Evolutionary conservation across 2,888 invertebrate genomes (phyloP), one percentile per base, ranked within the genome.

Genomic region (Cataglyphis albicans): DNA sequence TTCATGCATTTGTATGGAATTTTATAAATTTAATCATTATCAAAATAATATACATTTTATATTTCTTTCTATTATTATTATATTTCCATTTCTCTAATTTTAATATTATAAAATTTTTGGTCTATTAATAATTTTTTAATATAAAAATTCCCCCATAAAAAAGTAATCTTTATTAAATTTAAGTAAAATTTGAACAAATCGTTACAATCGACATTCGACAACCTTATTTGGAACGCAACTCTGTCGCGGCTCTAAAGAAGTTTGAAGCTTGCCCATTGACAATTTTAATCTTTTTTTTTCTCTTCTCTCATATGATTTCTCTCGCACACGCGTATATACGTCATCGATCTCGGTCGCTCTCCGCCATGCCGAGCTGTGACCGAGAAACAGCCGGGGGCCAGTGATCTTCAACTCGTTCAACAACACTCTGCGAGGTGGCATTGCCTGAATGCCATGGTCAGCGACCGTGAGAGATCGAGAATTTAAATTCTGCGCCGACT

Each of bases 381-480:
- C 84, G 86, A 64, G 80, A 84, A 84, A 81, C 83, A 74, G 64
- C 64, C 74, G 82, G 74, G 84, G 87, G 88, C 65, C 89, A 89
- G 85, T 87, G 89, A 89, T 89, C 89, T 87, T 85, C 89, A 82
- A 89, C 88, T 88, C 89, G 89, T 89, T 89, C 87, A 87, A 84
- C 87, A 86, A 84, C 89, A 88, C 87, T 81, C 74, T 74, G 48
- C 35, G 48, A 74, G 74, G 86, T 84, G 87, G 87, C 89, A 89
- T 84, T 89, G 88, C 89, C 84, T 76, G 89, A 88, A 88, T 88
- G 88, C 88, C 89, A 88, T 89, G 89, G 89, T 89, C 89, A 89
- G 82, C 86, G 89, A 89, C 89, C 89, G 89, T 89, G 89, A 86
- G 75, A 55, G 89, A 89, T 89, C 86, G 82, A 88, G 89, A 89